Conservation (phyloP, 2,797 vertebrate species). For the Eidolon dupreanum region DNA sequence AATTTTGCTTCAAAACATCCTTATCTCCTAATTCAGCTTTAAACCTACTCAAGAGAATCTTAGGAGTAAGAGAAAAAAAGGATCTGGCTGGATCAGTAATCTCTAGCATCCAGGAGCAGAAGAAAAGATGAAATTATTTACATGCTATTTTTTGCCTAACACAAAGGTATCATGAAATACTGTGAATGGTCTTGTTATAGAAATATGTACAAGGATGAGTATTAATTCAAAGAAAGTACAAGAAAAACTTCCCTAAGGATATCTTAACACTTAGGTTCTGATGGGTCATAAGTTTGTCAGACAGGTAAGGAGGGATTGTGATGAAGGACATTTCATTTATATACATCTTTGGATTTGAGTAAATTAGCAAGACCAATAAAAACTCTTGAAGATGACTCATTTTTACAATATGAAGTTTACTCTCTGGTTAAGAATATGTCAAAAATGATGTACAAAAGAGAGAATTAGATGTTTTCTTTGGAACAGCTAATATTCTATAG, state of each 20-base stretch:
- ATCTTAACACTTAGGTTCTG: background rate
- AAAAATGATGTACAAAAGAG: background rate
- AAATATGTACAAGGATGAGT: background rate
- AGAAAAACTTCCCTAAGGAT: background rate
- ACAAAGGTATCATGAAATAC: background rate
- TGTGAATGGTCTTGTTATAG: background rate
- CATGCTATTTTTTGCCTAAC: background rate
- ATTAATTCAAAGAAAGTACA: background rate
- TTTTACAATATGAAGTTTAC: background rate
- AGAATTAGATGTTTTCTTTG: background rate
- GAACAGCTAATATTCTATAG: background rate
- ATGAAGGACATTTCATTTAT: background rate
- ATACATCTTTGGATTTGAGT: background rate
- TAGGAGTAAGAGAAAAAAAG: background rate
- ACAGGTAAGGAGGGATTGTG: background rate
- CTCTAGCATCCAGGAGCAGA: background rate
- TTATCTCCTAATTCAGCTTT: background rate
- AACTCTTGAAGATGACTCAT: background rate
- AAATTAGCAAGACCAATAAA: background rate
- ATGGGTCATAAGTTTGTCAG: background rate
- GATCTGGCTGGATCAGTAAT: background rate
- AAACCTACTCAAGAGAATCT: background rate
- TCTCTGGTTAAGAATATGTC: background rate
- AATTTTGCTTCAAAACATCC: background rate
- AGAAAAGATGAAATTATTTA: background rate